These are phyloP conservation scores for Agelas oroides DNA, from an alignment of 37 sponge, comb jelly and placozoan species.

Conservation along the genomic window DNA sequence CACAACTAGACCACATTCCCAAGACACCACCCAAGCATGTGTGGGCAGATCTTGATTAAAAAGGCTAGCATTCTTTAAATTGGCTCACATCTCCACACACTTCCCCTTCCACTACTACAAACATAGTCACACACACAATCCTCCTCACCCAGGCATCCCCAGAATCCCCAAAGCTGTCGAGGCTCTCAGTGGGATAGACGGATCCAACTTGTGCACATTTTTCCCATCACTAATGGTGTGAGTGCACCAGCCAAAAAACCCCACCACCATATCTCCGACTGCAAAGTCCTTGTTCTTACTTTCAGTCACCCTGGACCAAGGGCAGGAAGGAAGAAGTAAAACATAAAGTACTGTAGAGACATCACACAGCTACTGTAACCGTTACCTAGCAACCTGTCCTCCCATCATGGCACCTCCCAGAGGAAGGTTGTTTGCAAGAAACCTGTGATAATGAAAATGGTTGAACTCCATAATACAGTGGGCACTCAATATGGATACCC, in stretches of 20 bases:
- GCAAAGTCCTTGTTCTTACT: constrained; percentile 68
- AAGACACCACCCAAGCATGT: too few species aligned
- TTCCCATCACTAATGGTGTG: constrained; percentile 48
- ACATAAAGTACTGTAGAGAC: too few species aligned
- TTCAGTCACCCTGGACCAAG: constrained; percentile 70
- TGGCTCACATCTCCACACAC: too few species aligned
- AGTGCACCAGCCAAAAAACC: constrained; percentile 74
- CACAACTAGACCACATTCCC: too few species aligned
- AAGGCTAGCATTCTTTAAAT: too few species aligned
- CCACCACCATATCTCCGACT: constrained; percentile 77
- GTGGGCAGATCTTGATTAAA: too few species aligned
- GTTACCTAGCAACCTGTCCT: constrained; percentile 82
- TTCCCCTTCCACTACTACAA: too few species aligned
- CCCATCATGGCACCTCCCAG: constrained; percentile 79
- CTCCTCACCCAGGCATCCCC: constrained; percentile 89
- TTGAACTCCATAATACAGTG: too few species aligned
- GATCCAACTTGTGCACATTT: constrained; percentile 20
- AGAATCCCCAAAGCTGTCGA: constrained; percentile 82
- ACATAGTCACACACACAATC: neutral
- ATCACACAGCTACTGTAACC: too few species aligned
- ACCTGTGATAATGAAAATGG: constrained; percentile 4
- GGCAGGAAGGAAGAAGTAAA: neutral
- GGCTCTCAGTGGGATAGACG: neutral
- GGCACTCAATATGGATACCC: too few species aligned
- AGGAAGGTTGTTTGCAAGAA: neutral